Evolutionary conservation across 2,888 invertebrate genomes (phyloP).

Genomic region (Gortyna flavago): DNA sequence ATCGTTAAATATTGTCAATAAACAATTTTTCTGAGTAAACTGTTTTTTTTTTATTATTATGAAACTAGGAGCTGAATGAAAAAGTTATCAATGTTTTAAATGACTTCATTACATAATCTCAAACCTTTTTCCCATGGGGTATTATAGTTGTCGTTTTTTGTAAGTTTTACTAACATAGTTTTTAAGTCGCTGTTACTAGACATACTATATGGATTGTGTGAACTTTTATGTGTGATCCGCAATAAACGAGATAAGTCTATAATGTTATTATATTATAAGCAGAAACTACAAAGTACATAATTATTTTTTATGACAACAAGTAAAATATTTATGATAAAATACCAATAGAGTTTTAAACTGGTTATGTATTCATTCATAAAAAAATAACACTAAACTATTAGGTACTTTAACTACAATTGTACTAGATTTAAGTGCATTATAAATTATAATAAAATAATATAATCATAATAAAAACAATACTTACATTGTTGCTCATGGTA

Average conservation of each 20-base stretch:
- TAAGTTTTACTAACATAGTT: no score
- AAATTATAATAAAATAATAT: conserved; percentile 11
- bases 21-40: not conserved
- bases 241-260: no score
- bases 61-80: not conserved
- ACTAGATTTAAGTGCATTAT: not conserved
- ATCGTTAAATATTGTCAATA: not conserved
- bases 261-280: not conserved
- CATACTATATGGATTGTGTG: no score
- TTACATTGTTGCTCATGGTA: conserved; percentile 13
- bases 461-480: conserved; percentile 15
- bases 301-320: not conserved
- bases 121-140: not conserved
- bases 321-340: not conserved
- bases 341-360: not conserved
- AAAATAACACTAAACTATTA: not conserved
- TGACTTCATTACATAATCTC: not conserved
- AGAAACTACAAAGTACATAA: not conserved
- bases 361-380: not conserved
- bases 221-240: no score
- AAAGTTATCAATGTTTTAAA: not conserved
- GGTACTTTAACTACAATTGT: not conserved
- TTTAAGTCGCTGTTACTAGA: no score
- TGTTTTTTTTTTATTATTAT: not conserved
- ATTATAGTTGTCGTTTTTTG: no score